Conservation (phyloP, 2,888 invertebrate species). For the Acrocyrtus sp. region DNA sequence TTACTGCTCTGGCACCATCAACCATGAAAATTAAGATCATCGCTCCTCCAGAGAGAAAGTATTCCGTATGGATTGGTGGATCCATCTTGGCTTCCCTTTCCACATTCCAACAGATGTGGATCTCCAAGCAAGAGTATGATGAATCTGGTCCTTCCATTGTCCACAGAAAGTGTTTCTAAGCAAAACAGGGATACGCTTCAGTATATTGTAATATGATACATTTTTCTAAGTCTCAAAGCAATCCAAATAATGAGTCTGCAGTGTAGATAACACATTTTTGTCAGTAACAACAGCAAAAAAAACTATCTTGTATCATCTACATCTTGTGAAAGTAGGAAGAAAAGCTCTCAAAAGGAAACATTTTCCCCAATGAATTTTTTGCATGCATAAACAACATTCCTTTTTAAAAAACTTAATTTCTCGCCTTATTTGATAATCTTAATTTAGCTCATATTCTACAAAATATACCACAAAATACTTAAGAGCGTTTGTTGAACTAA, state of each 20-base stretch:
- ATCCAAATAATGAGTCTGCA: conserved; percentile 10
- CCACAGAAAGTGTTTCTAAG: conserved; percentile 80
- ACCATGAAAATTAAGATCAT: conserved; percentile 79
- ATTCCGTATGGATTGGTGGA: conserved; percentile 98
- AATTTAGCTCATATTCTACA: conserved; percentile 15
- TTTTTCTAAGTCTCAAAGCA: conserved; percentile 39
- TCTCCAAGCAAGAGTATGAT: conserved; percentile 97
- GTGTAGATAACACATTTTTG: neutral
- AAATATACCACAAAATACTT: conserved; percentile 10
- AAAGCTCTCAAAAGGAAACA: conserved; percentile 9
- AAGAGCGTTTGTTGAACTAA: conserved; percentile 14
- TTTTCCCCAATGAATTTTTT: conserved; percentile 23
- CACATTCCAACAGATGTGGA: conserved; percentile 95
- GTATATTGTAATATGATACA: conserved; percentile 18
- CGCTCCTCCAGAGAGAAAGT: conserved; percentile 95
- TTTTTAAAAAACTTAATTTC: conserved; percentile 33
- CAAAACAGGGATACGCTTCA: conserved; percentile 35
- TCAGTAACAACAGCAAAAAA: neutral
- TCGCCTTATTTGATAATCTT: conserved; percentile 7
- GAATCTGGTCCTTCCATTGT: conserved; percentile 96
- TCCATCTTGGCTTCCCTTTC: conserved; percentile 94
- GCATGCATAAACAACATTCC: conserved; percentile 11
- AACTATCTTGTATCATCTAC: neutral
- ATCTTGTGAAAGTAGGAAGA: neutral
- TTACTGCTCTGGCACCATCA: conserved; percentile 80